Evolutionary conservation across 2,113 vertebrate genomes (phyloP), one percentile per base, ranked within the genome.

Genomic region (Cochlearius cochlearius): DNA sequence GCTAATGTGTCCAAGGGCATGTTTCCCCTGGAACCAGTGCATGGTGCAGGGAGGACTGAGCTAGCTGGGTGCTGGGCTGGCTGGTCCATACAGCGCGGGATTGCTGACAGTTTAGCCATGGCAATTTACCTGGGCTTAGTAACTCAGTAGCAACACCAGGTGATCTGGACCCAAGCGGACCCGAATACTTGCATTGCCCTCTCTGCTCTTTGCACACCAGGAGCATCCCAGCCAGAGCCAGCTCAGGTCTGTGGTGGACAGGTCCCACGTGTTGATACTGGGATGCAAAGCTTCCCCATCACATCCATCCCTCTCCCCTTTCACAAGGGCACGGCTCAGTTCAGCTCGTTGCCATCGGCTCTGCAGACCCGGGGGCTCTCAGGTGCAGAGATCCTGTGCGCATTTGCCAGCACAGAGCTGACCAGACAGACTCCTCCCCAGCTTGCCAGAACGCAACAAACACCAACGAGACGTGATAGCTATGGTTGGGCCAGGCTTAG

Each of bases 1-100:
- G 50, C 27, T 55, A 49, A 53, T 30, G 10, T 68, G 29, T 36
- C 64, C 36, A 47, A 63, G 26, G 59, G 14, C 32, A 29, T 0
- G 0, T 43, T 84, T 83, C 32, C 82, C 15, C 21, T 32, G 62
- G 25, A 74, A 29, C 25, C 67, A 84, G 47, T 18, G 10, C 18
- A 10, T 11, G 20, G 69, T 32, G 47, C 63, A 45, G 69, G 52
- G 41, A 62, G 18, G 41, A 18, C 50, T 58, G 72, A 73, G 53
- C 45, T 55, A 55, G 45, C 8, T 1, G 5, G 10, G 27, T 29
- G n/a, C 71, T 71, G 22, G 30, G 21, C 52, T 59, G 18, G 21
- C 69, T 41, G 25, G 29, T 52, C 50, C 0, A 0, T 64, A 34
- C 18, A 45, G 49, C 41, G 27, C 1, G 1, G 43, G 12, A 14